Base-by-base conservation (phyloP, 2,797 vertebrate species). In the Momotus momota region DNA sequence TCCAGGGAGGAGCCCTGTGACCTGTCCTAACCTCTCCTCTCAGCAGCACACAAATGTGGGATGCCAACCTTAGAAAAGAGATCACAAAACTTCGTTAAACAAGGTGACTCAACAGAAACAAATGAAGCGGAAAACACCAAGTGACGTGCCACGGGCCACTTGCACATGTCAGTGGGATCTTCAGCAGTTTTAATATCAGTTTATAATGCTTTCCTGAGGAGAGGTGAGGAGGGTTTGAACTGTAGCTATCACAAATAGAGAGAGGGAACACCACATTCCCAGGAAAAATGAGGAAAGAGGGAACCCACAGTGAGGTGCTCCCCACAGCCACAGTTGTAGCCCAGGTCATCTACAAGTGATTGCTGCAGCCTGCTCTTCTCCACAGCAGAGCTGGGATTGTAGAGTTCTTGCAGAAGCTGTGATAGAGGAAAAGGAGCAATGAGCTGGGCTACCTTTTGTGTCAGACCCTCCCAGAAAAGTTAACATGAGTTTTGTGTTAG, bases 21-120 rank as follows among this genome's bases (percentile, higher is more conserved):
- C 90, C 90, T 90, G 57, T 64, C 29, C 58, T 73, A 21, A 81
- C 75, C 83, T 81, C 65, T 92, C 41, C 60, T 40, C 72, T 25
- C 79, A 58, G 85, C 57, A 19, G 40, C 6, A 21, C 81, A 86
- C 31, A 58, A 85, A 35, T 15, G 21, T 1, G 4, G 57, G 81
- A 78, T 60, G 71, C 62, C 33, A 52, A 8, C 75, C 74, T 86
- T 48, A 64, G 66, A 69, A 70, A 45, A 87, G 81, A 83, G 46
- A 77, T 69, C 66, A 71, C 69, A 38, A 66, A 95, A 62, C 87
- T 95, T 81, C 25, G 60, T 79, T 65, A 72, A 94, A 91, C 20
- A 43, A 95, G 64, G 61, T 93, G 96, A 95, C 81, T 96, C 86
- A 78, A 86, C 43, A 74, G 90, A 90, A 96, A 89, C 45, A 78